A percentile compares a stretch with the other conserved stretches of the same genome.
Evolutionary conservation across 1,140 invertebrate species (phyloP).

Genomic region (Semibalanus balanoides): DNA sequence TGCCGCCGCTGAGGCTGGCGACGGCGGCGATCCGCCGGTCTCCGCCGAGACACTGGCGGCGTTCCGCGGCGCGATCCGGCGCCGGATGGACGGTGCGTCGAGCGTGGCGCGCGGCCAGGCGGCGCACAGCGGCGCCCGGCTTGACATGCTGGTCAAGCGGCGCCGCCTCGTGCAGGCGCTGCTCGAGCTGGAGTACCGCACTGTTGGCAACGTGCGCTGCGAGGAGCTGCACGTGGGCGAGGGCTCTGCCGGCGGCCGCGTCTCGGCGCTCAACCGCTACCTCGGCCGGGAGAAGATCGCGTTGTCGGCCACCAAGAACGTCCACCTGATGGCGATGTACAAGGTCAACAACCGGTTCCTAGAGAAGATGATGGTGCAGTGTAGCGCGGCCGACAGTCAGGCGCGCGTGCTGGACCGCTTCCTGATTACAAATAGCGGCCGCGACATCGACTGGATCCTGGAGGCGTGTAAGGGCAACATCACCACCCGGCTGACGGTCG

Average conservation of each 20-base stretch:
- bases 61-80: neutral
- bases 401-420: neutral
- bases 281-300: neutral
- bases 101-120: neutral
- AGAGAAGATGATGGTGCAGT: neutral
- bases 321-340: neutral
- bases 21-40: neutral
- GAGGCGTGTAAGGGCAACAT: neutral
- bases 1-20: no score
- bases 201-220: neutral
- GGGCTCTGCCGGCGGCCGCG: no score
- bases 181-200: neutral
- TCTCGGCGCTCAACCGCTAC: neutral
- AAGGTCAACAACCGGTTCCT: neutral
- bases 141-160: neutral
- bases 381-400: neutral
- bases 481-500: neutral
- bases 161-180: neutral
- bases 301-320: neutral
- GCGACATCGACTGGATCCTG: neutral
- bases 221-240: slow-evolving; percentile 1
- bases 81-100: neutral
- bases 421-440: neutral
- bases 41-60: neutral
- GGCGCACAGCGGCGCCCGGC: neutral